Conservation (phyloP, 2,888 invertebrate genomes). For the Nyleta sp. region DNA sequence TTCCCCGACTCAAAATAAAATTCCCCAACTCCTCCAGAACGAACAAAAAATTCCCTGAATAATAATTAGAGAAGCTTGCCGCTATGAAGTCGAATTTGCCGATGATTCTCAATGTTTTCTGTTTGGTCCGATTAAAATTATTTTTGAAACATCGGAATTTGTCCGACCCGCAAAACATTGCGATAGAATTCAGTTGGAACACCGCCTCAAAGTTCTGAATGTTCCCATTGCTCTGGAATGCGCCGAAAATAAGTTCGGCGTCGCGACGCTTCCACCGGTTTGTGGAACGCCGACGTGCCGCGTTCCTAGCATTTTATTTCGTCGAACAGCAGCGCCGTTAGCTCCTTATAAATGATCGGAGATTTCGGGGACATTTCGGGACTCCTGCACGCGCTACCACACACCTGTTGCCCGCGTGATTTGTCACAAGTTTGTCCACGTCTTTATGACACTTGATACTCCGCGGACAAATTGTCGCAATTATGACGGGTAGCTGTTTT, state of each 20-base stretch:
- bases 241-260: constrained; percentile 65
- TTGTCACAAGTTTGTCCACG: constrained; percentile 12
- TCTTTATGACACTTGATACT: not conserved
- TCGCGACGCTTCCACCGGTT: constrained; percentile 65
- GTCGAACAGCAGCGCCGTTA: constrained; percentile 16
- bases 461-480: constrained; percentile 10
- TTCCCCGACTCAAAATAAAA: no score
- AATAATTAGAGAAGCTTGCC: no score
- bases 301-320: constrained; percentile 55
- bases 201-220: constrained; percentile 30
- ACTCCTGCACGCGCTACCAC: constrained; percentile 13
- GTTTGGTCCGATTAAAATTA: no score
- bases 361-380: constrained; percentile 33
- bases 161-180: constrained; percentile 1
- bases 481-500: not conserved
- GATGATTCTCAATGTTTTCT: no score
- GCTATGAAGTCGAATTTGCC: no score
- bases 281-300: constrained; percentile 57
- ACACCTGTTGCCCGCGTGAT: constrained; percentile 39
- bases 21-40: no score
- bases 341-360: constrained; percentile 36
- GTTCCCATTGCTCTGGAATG: constrained; percentile 63
- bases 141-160: not conserved
- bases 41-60: no score
- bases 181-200: constrained; percentile 12